A percentile compares a stretch with the other conserved stretches of the same genome.
phyloP scores from a whole-genome alignment of 2,888 invertebrate genomes.

The Agriopis marginaria region DNA sequence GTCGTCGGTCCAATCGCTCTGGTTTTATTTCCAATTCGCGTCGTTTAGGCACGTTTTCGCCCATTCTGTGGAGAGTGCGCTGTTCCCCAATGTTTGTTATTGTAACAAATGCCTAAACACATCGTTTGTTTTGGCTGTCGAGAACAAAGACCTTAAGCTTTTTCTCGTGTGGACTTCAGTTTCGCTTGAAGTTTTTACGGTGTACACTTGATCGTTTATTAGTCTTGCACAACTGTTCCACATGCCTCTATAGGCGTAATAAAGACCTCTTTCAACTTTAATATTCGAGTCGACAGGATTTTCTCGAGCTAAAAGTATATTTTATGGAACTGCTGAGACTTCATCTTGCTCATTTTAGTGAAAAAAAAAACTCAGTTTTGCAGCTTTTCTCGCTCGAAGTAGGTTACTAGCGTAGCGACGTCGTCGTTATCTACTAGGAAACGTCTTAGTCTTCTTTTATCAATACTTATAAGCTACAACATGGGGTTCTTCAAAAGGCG shows the following conservation, averaged over 20 bases:
- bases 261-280: constrained; percentile 51
- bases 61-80: constrained; percentile 55
- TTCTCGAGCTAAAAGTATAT: constrained; percentile 25
- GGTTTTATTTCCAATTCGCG: constrained; percentile 66
- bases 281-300: constrained; percentile 28
- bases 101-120: constrained; percentile 77
- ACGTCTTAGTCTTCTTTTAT: constrained; percentile 34
- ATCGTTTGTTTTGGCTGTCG: constrained; percentile 79
- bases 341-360: constrained; percentile 35
- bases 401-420: constrained; percentile 24
- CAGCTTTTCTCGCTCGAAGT: constrained; percentile 26
- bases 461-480: constrained; percentile 3
- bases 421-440: constrained; percentile 17
- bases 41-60: constrained; percentile 77
- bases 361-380: constrained; percentile 29
- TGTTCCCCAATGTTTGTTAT: constrained; percentile 75
- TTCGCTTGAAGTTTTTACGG: constrained; percentile 74
- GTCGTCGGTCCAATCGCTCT: constrained; percentile 61
- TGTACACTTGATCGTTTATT: constrained; percentile 61
- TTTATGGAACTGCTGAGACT: constrained; percentile 26
- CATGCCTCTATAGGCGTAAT: constrained; percentile 53
- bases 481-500: too few relatives aligned
- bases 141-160: constrained; percentile 78
- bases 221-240: constrained; percentile 60
- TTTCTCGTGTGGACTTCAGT: constrained; percentile 65